These are phyloP conservation scores for Apodemia hepburni DNA, from an alignment of 2,888 invertebrate genomes.

Conservation along the genomic window DNA sequence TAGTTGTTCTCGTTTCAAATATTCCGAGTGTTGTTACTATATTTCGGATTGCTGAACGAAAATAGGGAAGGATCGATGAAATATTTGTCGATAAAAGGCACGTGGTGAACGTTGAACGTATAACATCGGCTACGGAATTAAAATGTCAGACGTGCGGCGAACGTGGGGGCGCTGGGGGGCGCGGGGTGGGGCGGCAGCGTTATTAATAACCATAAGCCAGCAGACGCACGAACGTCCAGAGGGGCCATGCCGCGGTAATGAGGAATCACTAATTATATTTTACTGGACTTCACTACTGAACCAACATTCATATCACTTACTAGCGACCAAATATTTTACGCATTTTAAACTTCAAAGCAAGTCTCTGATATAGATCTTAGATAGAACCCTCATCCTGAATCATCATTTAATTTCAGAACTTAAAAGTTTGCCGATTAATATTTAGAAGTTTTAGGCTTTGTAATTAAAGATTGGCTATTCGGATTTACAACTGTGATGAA, in stretches of 20 bases:
- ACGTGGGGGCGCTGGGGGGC: conserved; percentile 55
- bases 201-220: conserved; percentile 80
- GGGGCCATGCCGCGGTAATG: conserved; percentile 76
- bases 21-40: conserved; percentile 13
- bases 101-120: conserved; percentile 59
- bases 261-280: conserved; percentile 80
- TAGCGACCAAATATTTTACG: conserved; percentile 28
- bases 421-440: background rate
- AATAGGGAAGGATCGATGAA: conserved; percentile 65
- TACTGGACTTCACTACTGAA: conserved; percentile 73
- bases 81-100: conserved; percentile 59
- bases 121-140: conserved; percentile 72
- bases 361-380: background rate
- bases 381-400: background rate
- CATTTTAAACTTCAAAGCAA: background rate
- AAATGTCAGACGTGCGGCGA: conserved; percentile 78
- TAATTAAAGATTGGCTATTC: background rate
- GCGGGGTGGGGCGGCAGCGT: conserved; percentile 55
- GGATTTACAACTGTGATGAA: background rate
- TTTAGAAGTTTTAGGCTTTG: background rate
- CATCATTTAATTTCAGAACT: background rate
- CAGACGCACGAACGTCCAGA: conserved; percentile 80
- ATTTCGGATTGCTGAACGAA: conserved; percentile 23
- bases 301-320: conserved; percentile 55
- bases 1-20: conserved; percentile 3